Conservation (phyloP, 2,797 vertebrate genomes). For the Peromyscus attwateri region DNA sequence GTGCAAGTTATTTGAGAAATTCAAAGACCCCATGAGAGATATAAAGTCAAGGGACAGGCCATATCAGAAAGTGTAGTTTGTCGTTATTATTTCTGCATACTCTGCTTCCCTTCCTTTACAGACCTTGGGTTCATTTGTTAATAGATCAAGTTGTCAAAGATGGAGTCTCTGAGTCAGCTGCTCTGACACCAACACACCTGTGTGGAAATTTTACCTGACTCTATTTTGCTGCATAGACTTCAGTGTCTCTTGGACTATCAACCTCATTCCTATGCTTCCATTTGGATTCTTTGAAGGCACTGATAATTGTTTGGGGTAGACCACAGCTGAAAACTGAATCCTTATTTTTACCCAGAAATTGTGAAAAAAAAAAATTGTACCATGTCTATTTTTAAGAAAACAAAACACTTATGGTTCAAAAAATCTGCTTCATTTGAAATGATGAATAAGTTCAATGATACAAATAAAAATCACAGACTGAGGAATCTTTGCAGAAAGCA, state of each 20-base stretch:
- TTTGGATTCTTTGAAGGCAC: slow-evolving; percentile 63
- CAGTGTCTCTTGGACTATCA: slow-evolving; percentile 39
- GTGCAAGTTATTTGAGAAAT: slow-evolving; percentile 78
- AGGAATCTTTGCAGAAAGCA: slow-evolving; percentile 77
- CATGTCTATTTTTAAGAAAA: slow-evolving; percentile 26
- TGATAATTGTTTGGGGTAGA: slow-evolving; percentile 38
- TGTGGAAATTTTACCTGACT: slow-evolving; percentile 69
- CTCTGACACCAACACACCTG: slow-evolving; percentile 42
- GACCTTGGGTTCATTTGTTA: slow-evolving; percentile 34
- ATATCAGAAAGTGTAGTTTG: slow-evolving; percentile 62
- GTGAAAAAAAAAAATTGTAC: slow-evolving; percentile 40
- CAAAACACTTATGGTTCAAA: slow-evolving; percentile 39
- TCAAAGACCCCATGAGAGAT: slow-evolving; percentile 44
- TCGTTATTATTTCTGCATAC: slow-evolving; percentile 59
- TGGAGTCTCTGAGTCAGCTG: slow-evolving; percentile 30
- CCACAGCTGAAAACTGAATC: slow-evolving; percentile 2
- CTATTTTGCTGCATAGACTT: slow-evolving; percentile 74
- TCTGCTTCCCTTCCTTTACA: slow-evolving; percentile 50
- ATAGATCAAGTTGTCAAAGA: slow-evolving; percentile 46
- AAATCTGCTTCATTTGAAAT: slow-evolving; percentile 49
- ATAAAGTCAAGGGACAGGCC: slow-evolving; percentile 15
- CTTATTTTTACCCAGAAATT: slow-evolving; percentile 65
- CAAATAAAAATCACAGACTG: background rate
- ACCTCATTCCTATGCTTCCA: background rate
- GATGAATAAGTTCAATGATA: slow-evolving; percentile 11